phyloP scores from a whole-genome alignment of 1,140 invertebrate species.

The Oedothorax gibbosus region DNA sequence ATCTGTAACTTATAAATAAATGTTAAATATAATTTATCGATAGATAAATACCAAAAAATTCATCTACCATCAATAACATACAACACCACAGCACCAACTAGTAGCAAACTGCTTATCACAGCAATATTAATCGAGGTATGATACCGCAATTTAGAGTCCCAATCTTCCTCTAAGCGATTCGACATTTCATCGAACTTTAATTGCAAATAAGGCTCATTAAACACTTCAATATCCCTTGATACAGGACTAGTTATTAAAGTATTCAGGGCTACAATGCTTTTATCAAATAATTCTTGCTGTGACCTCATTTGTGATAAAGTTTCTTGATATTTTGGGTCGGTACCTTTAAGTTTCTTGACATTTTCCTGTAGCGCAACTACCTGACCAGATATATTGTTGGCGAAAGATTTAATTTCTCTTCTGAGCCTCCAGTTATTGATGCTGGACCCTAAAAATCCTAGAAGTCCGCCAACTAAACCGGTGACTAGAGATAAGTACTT shows the following conservation, averaged over 20 bases:
- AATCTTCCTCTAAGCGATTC: slow-evolving; percentile 13
- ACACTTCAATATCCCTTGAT: background rate
- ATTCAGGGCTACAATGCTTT: slow-evolving; percentile 8
- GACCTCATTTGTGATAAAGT: slow-evolving; percentile 6
- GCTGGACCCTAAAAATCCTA: slow-evolving; percentile 38
- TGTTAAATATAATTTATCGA: too few species aligned
- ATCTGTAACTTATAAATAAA: too few species aligned
- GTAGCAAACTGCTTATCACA: slow-evolving; percentile 15
- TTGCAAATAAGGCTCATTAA: background rate
- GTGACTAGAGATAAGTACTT: slow-evolving; percentile 52
- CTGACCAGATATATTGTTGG: slow-evolving; percentile 22
- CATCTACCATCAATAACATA: background rate
- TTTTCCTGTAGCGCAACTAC: slow-evolving; percentile 27
- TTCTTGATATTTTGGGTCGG: background rate
- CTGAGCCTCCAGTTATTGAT: slow-evolving; percentile 45
- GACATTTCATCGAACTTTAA: slow-evolving; percentile 4
- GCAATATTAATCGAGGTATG: slow-evolving; percentile 29
- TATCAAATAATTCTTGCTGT: background rate
- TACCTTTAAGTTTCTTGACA: background rate
- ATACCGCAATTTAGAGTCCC: slow-evolving; percentile 23
- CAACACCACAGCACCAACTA: slow-evolving; percentile 12
- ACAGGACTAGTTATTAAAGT: background rate
- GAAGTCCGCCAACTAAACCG: slow-evolving; percentile 39
- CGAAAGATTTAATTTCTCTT: slow-evolving; percentile 47
- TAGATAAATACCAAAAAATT: too few species aligned